Conservation (phyloP, 1,140 invertebrate genomes). For the Drosophila grimshawi region DNA sequence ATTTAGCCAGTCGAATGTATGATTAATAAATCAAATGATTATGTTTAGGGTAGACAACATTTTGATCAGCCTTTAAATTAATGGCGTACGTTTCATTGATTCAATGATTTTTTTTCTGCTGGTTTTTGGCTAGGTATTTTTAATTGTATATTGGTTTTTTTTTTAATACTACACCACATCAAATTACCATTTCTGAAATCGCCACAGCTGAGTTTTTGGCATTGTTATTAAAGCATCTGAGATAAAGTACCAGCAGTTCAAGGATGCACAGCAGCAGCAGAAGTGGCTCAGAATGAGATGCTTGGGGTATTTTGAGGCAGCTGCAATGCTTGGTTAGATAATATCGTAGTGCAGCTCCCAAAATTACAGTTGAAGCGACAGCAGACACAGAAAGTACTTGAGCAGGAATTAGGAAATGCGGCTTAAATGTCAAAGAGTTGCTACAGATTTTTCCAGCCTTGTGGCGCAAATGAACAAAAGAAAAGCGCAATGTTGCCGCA, state of each 20-base stretch:
- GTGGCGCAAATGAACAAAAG: constrained; percentile 77
- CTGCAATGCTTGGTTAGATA: constrained; percentile 71
- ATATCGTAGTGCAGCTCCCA: constrained; percentile 42
- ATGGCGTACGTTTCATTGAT: constrained; percentile 49
- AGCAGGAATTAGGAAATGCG: constrained; percentile 71
- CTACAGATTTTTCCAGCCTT: constrained; percentile 72
- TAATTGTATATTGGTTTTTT: constrained; percentile 28
- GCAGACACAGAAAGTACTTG: constrained; percentile 69
- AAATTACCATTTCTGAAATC: constrained; percentile 64
- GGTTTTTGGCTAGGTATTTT: constrained; percentile 42
- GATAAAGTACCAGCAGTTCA: constrained; percentile 62
- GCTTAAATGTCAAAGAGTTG: constrained; percentile 80
- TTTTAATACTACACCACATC: constrained; percentile 48
- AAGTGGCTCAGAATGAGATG: constrained; percentile 48
- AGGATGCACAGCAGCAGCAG: constrained; percentile 56
- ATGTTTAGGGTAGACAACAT: constrained; percentile 51
- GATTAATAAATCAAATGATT: constrained; percentile 59
- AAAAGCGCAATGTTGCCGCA: constrained; percentile 48
- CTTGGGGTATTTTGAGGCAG: constrained; percentile 55
- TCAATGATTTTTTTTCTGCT: constrained; percentile 17
- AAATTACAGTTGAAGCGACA: constrained; percentile 47
- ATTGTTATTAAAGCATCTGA: constrained; percentile 68
- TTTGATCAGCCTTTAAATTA: constrained; percentile 41
- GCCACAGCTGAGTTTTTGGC: constrained; percentile 55
- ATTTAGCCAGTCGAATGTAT: constrained; percentile 15